Conservation (phyloP, 2,113 vertebrate species). For the Cnemophilus loriae region DNA sequence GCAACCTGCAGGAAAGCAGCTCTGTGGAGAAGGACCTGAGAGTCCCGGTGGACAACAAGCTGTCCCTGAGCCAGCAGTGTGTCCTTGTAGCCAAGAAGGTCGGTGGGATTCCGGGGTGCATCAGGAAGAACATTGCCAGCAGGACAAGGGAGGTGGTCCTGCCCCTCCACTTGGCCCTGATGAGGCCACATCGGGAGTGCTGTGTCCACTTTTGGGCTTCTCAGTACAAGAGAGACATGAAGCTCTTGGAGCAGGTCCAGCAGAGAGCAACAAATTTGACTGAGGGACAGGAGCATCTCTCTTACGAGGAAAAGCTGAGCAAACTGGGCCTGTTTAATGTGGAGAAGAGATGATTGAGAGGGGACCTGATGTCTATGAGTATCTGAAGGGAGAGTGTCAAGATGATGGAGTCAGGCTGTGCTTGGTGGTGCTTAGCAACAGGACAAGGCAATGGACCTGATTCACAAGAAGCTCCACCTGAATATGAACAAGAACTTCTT, state of each 20-base stretch:
- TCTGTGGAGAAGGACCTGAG: not conserved
- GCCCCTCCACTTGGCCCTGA: rapidly evolving
- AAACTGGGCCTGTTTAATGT: not conserved
- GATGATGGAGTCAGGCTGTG: not conserved
- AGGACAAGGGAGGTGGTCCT: not conserved
- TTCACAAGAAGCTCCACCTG: not conserved
- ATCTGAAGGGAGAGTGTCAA: not conserved
- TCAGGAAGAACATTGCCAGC: not conserved
- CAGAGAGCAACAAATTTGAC: not conserved
- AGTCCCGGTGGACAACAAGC: not conserved
- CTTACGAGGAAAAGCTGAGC: not conserved
- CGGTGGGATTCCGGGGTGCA: not conserved
- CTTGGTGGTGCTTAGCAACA: not conserved
- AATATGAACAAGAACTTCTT: not conserved
- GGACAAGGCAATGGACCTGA: not conserved
- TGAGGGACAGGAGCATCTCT: not conserved
- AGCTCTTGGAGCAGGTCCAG: not conserved
- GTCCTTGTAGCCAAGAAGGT: not conserved
- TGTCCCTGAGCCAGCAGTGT: not conserved
- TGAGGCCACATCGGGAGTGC: not conserved
- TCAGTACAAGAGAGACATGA: not conserved
- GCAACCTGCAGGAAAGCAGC: not conserved
- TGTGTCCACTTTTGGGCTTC: not conserved
- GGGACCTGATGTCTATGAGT: not conserved
- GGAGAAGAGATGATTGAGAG: not conserved